phyloP scores from a whole-genome alignment of 2,888 invertebrate genomes.

The Chorisops tibialis region DNA sequence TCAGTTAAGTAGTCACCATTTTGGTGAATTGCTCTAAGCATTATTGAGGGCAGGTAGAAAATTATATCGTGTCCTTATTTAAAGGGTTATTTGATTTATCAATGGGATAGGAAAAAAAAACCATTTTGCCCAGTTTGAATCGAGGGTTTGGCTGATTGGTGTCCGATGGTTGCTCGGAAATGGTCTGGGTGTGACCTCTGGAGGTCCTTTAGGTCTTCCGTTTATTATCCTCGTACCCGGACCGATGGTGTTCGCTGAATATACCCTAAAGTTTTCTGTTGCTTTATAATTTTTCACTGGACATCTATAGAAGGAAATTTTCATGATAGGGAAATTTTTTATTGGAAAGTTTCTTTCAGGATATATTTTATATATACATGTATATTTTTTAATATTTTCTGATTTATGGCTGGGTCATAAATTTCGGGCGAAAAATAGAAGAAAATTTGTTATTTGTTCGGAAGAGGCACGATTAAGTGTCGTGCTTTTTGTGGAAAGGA shows the following conservation, averaged over 20 bases:
- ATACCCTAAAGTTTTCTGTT: not conserved
- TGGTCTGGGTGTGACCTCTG: conserved; percentile 31
- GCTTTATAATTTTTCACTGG: not conserved
- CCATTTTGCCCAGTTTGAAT: not conserved
- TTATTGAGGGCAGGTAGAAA: conserved; percentile 4
- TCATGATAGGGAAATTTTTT: not conserved
- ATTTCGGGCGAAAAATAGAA: conserved; percentile 4
- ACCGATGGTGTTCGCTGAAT: too few species aligned
- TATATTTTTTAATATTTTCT: not conserved
- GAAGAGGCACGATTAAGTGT: not conserved
- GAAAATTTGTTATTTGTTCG: conserved; percentile 5
- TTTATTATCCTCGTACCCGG: conserved; percentile 20
- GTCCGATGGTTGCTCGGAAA: conserved; percentile 15
- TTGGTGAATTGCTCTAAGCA: not conserved
- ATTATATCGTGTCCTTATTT: conserved; percentile 28
- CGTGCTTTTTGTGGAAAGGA: not conserved
- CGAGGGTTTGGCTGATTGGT: conserved; percentile 4
- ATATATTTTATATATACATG: too few species aligned
- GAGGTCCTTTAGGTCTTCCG: conserved; percentile 21
- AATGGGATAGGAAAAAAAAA: not conserved
- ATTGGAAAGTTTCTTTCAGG: not conserved
- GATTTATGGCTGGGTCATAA: conserved; percentile 23
- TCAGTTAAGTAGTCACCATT: conserved; percentile 32
- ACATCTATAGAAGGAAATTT: not conserved
- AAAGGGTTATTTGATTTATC: conserved; percentile 31